Evolutionary conservation across 2,797 vertebrate species (phyloP).

Genomic region (Melanitta fusca): DNA sequence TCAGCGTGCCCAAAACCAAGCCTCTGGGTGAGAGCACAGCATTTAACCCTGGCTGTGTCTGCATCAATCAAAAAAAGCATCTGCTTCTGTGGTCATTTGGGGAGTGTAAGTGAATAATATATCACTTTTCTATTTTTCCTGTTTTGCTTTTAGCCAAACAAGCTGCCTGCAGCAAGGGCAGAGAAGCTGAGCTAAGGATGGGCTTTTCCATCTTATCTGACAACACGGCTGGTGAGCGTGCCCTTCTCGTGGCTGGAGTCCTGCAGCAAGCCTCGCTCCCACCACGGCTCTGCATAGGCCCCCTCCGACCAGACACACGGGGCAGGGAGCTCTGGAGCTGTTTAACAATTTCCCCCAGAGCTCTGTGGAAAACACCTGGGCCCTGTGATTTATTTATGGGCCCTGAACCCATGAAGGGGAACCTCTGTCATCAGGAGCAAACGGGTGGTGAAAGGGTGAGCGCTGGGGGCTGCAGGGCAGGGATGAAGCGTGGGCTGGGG

Average conservation of each 20-base stretch:
- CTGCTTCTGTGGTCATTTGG: background rate
- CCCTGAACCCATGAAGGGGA: fast-evolving
- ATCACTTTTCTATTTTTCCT: background rate
- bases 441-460: background rate
- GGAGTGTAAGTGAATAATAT: background rate
- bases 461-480: background rate
- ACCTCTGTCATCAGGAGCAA: background rate
- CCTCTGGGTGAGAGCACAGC: background rate
- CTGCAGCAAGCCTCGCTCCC: background rate
- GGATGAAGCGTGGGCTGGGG: background rate
- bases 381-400: background rate
- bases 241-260: background rate
- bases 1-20: background rate
- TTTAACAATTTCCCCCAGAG: background rate
- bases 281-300: background rate
- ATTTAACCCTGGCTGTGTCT: background rate
- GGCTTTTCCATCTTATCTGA: background rate
- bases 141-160: background rate
- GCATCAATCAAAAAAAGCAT: background rate
- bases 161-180: background rate
- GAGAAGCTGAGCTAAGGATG: background rate
- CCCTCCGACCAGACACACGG: background rate
- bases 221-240: background rate
- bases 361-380: background rate
- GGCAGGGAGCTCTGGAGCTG: background rate